Conservation (phyloP, 2,888 invertebrate species). For the Eubasilissa splendida region DNA sequence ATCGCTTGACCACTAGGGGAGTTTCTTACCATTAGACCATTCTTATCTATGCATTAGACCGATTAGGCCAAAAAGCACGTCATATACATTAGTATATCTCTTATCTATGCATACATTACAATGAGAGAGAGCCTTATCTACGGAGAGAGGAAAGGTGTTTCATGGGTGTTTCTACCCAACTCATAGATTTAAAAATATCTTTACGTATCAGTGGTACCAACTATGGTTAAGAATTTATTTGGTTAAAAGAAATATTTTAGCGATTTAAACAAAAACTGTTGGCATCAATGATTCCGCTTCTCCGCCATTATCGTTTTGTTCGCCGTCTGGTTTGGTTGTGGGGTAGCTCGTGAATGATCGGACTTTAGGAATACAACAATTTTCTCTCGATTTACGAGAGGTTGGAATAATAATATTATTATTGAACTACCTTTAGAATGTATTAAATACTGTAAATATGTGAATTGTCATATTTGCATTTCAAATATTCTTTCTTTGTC, state of each 20-base stretch:
- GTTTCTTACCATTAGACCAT: too few relatives aligned
- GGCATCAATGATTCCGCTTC: constrained; percentile 48
- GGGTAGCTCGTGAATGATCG: constrained; percentile 52
- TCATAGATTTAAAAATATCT: too few relatives aligned
- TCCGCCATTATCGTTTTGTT: constrained; percentile 59
- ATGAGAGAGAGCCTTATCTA: too few relatives aligned
- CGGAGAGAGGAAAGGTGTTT: too few relatives aligned
- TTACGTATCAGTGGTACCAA: too few relatives aligned
- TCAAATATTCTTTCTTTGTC: constrained; percentile 59
- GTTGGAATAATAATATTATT: constrained; percentile 61
- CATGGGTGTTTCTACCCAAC: too few relatives aligned
- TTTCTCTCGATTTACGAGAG: constrained; percentile 70
- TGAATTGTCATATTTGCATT: constrained; percentile 58
- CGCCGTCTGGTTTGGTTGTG: constrained; percentile 55
- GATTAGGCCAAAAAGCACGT: too few relatives aligned
- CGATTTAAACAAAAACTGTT: constrained; percentile 19
- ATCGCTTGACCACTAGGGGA: too few relatives aligned
- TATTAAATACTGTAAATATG: constrained; percentile 26
- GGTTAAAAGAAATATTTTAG: neutral
- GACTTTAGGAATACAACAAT: constrained; percentile 63
- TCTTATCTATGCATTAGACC: too few relatives aligned
- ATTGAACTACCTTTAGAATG: constrained; percentile 12
- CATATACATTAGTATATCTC: too few relatives aligned
- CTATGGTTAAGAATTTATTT: constrained; percentile 2
- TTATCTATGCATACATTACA: too few relatives aligned